Evolutionary conservation across 2,797 vertebrate species (phyloP), one percentile per base, ranked within the genome.

Genomic region (Tarsius wallacei): DNA sequence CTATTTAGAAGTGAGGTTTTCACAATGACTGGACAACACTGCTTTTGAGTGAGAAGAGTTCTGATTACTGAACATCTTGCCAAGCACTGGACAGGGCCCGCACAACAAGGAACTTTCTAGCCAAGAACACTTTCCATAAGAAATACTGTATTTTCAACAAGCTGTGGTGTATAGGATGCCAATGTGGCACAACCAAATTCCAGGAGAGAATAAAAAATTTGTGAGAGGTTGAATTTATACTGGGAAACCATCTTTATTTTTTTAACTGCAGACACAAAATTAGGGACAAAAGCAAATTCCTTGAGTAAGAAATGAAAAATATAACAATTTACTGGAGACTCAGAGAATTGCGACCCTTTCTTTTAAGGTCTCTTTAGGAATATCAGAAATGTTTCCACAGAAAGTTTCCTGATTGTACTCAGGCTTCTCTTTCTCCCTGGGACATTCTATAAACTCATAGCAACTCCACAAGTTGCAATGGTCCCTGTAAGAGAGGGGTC

Each of bases 281-380:
- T 26, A 24, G 17, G 53, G 12, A 61, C n/a, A 31, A 82, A 84
- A 66, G 24, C 10, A 1, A 80, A 12, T 36, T 61, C 55, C 57
- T 87, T 93, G 55, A 83, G 31, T 80, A 13, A 73, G n/a, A 59
- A 55, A 82, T 51, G 15, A 87, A 87, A 93, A 66, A 47, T 61
- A 61, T 12, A 61, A 66, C 21, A 64, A 26, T 68, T 87, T 90
- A 14, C 49, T 55, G 49, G 28, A 74, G 19, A 42, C 36, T 68
- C 33, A 28, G 71, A 80, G 22, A 87, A 28, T 64, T n/a, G 21
- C 7, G 7, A 19, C 8, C 42, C 42, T 83, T 31, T 66, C 59
- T 59, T 78, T 63, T 47, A 87, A 74, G 64, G 49, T 87, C 74
- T 83, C 81, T 86, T 80, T 11, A 83, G 91, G 24, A 63, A 19